phyloP scores from a whole-genome alignment of 2,113 vertebrate species.

The Bos javanicus region DNA sequence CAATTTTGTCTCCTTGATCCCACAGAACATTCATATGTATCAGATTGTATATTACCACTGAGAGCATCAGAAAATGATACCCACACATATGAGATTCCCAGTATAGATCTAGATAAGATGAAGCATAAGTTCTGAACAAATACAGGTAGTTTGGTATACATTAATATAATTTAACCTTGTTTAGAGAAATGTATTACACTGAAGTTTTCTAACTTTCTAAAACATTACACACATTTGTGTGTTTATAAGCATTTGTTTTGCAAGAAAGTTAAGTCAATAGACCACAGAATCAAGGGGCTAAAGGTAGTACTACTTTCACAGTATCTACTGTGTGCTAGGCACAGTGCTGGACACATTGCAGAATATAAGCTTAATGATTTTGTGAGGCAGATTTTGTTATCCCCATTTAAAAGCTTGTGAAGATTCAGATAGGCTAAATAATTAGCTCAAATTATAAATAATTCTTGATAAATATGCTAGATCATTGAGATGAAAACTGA shows the following conservation, averaged over 20 bases:
- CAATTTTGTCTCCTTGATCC: background rate
- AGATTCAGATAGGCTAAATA: background rate
- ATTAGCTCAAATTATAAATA: background rate
- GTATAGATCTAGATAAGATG: background rate
- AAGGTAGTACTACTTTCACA: background rate
- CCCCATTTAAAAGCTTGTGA: background rate
- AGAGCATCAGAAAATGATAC: background rate
- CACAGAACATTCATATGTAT: background rate
- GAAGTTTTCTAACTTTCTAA: background rate
- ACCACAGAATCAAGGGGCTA: background rate
- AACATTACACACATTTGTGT: background rate
- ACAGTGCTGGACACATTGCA: background rate
- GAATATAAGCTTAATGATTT: background rate
- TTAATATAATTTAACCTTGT: background rate
- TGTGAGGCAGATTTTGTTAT: background rate
- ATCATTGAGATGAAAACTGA: background rate
- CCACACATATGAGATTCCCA: background rate
- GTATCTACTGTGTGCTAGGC: background rate
- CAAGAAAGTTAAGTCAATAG: background rate
- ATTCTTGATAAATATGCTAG: background rate
- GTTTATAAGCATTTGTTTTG: background rate
- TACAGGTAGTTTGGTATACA: background rate
- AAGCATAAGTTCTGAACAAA: constrained; percentile 12
- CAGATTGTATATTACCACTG: background rate
- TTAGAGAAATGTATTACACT: background rate